Base-by-base conservation (phyloP, 2,797 vertebrate genomes). In the Eulemur albifrons region DNA sequence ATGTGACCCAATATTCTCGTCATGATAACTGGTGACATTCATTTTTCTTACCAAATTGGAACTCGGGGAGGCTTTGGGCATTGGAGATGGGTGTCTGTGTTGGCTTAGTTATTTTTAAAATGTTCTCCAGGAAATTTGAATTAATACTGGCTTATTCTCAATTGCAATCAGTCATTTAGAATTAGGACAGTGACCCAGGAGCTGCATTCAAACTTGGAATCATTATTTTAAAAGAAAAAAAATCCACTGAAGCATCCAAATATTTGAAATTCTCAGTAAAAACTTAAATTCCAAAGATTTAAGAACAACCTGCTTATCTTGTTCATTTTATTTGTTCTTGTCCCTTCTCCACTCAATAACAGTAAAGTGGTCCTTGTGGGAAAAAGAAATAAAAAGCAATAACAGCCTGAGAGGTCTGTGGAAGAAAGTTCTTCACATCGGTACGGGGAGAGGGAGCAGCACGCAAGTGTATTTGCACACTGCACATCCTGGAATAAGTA, bases 221-320 rank as follows among this genome's bases (percentile, higher is more conserved):
- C 10, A 73, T 45, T 93, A 40, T 84, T 87, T 70, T 17, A 65
- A 93, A 76, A 63, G 48, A 82, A 82, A 88, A 94, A 94, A 89
- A 82, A 70, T 52, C 35, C 54, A 91, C 1, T 65, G 30, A 96
- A 70, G 54, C 17, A 61, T 61, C 40, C 11, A 90, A 96, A 61
- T 84, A 92, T 95, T 70, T 95, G 50, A 95, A 90, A 63, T 69
- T 23, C 23, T 88, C 86, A 90, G 8, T 27, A 87, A 91, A 63
- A 79, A 90, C 43, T 92, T 90, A 67, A 91, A 92, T 85, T 90
- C 48, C 52, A 85, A 96, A 70, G n/a, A 92, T 48, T 80, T 73
- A 38, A 72, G 23, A 85, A 91, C 30, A 96, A 86, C 80, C 48
- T 70, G n/a, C 14, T 90, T 91, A 57, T 69, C 30, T 20, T 89